Evolutionary conservation across 2,888 invertebrate genomes (phyloP).

Genomic region (Dynastes hyllus): DNA sequence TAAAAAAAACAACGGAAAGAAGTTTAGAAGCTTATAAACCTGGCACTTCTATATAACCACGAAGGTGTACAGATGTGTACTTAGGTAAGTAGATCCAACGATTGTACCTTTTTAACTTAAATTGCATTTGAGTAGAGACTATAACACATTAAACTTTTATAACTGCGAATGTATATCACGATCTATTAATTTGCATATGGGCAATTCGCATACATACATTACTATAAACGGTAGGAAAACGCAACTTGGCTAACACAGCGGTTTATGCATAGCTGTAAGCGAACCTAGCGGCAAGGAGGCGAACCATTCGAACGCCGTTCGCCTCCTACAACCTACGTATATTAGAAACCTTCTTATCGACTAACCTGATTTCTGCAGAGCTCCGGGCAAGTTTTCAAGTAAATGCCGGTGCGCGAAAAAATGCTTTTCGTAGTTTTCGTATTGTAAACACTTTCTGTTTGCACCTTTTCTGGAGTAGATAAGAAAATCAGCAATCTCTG

Average conservation of each 20-base stretch:
- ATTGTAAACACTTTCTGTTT: conserved; percentile 58
- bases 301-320: conserved; percentile 61
- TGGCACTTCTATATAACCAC: too few relatives aligned
- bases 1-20: too few relatives aligned
- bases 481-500: conserved; percentile 52
- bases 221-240: conserved; percentile 26
- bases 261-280: conserved; percentile 45
- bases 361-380: conserved; percentile 64
- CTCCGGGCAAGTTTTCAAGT: conserved; percentile 58
- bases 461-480: conserved; percentile 58
- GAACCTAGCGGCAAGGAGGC: conserved; percentile 63
- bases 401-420: conserved; percentile 53
- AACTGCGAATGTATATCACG: neutral
- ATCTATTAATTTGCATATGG: neutral
- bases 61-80: too few relatives aligned
- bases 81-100: too few relatives aligned
- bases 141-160: neutral
- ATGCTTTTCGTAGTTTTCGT: conserved; percentile 59
- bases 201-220: neutral
- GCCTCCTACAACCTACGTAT: conserved; percentile 63
- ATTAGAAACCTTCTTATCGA: conserved; percentile 67
- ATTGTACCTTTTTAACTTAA: too few relatives aligned
- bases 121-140: neutral
- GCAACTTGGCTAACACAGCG: conserved; percentile 26
- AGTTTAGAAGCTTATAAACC: too few relatives aligned